phyloP scores from a whole-genome alignment of 2,113 vertebrate species.

The Microcebus griseorufus region DNA sequence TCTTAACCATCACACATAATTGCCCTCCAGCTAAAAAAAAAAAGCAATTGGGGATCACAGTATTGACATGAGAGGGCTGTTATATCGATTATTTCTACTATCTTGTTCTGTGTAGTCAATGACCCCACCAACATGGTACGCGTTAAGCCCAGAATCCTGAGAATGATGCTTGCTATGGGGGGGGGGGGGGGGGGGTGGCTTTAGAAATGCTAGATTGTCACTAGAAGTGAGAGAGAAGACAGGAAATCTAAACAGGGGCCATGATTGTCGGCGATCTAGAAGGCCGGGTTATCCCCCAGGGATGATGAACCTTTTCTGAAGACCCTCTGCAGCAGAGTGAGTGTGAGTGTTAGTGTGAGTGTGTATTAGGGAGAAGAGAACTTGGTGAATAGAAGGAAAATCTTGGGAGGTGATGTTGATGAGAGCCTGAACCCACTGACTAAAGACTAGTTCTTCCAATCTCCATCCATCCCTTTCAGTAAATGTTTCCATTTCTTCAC shows the following conservation, averaged over 20 bases:
- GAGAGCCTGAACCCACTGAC: neutral
- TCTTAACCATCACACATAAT: neutral
- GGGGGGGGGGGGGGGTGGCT: neutral
- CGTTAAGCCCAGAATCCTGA: neutral
- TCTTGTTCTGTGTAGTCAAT: neutral
- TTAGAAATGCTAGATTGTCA: neutral
- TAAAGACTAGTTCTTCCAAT: neutral
- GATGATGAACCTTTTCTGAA: neutral
- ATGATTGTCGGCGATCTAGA: neutral
- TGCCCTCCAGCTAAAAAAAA: neutral
- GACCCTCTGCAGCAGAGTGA: neutral
- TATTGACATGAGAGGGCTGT: neutral
- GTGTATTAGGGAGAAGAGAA: neutral
- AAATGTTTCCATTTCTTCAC: neutral
- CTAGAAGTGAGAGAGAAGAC: neutral
- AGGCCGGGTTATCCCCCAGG: neutral
- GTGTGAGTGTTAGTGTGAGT: neutral
- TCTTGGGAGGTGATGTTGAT: too few species aligned
- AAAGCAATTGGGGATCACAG: neutral
- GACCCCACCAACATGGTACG: neutral
- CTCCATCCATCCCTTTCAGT: neutral
- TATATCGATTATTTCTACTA: neutral
- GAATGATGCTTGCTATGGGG: neutral
- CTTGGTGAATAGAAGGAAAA: neutral
- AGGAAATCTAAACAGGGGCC: neutral